phyloP scores from a whole-genome alignment of 1,140 invertebrate genomes.

The Micrasema longulum region DNA sequence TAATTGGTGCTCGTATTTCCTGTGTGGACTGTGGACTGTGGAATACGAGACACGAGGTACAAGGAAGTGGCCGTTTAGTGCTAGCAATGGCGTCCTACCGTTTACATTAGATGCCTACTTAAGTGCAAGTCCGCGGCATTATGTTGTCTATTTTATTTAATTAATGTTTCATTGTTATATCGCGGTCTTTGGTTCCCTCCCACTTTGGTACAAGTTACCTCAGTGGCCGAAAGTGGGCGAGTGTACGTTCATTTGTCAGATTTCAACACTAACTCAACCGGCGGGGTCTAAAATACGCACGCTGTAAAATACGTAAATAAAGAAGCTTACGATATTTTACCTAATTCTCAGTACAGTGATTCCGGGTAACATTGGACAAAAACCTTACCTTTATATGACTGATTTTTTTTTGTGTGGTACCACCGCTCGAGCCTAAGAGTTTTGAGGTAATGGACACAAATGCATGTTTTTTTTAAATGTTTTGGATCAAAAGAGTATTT shows the following conservation, averaged over 20 bases:
- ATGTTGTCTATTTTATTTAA: conserved; percentile 53
- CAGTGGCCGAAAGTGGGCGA: conserved; percentile 43
- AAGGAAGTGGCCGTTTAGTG: not conserved
- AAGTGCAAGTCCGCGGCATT: conserved; percentile 40
- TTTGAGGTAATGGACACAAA: too few species aligned
- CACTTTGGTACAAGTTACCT: conserved; percentile 16
- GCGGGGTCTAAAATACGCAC: not conserved
- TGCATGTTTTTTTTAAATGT: too few species aligned
- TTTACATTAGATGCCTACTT: conserved; percentile 18
- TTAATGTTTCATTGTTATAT: conserved; percentile 51
- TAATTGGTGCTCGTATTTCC: not conserved
- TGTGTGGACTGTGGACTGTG: not conserved
- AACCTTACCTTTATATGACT: too few species aligned
- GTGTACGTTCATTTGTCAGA: conserved; percentile 40
- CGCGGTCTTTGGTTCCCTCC: conserved; percentile 39
- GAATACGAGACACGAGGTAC: not conserved
- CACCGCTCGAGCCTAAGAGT: too few species aligned
- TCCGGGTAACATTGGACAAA: too few species aligned
- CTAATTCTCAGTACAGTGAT: too few species aligned
- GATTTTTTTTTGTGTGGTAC: too few species aligned
- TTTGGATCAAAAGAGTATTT: too few species aligned
- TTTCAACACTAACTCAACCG: conserved; percentile 29
- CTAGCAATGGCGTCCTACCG: conserved; percentile 8
- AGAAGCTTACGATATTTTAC: too few species aligned
- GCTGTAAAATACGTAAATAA: too few species aligned